phyloP scores from a whole-genome alignment of 2,113 vertebrate species.

The Ictalurus furcatus region DNA sequence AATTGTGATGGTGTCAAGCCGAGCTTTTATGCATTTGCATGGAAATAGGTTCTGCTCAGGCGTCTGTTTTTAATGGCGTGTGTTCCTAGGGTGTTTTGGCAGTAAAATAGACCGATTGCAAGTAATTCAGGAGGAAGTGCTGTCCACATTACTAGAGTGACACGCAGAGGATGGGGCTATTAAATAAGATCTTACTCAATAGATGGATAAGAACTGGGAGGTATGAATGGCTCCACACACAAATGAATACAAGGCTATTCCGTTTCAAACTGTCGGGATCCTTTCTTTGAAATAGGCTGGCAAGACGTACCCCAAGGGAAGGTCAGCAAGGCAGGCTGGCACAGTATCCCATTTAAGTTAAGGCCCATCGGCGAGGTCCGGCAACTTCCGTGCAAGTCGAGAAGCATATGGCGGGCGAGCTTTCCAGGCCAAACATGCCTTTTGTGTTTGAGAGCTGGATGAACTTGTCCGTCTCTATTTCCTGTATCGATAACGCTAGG shows the following conservation, averaged over 20 bases:
- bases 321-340: slow-evolving; percentile 43
- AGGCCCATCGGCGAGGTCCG: slow-evolving; percentile 29
- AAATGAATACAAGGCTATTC: slow-evolving; percentile 46
- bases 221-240: slow-evolving; percentile 41
- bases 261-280: slow-evolving; percentile 38
- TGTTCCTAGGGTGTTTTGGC: slow-evolving; percentile 26
- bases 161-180: slow-evolving; percentile 42
- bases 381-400: slow-evolving; percentile 30
- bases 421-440: neutral
- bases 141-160: slow-evolving; percentile 32
- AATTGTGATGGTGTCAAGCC: slow-evolving; percentile 7
- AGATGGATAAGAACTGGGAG: slow-evolving; percentile 35
- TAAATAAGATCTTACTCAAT: slow-evolving; percentile 40
- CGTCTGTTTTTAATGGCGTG: neutral
- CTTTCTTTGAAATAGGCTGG: slow-evolving; percentile 47
- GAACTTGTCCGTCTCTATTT: slow-evolving; percentile 48
- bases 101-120: slow-evolving; percentile 6
- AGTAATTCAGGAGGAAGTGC: slow-evolving; percentile 36
- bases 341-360: slow-evolving; percentile 19
- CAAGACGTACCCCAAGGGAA: slow-evolving; percentile 16
- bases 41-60: slow-evolving; percentile 25
- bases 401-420: slow-evolving; percentile 20
- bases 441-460: slow-evolving; percentile 10
- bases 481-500: slow-evolving; percentile 17
- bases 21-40: slow-evolving; percentile 21